phyloP scores from a whole-genome alignment of 2,797 vertebrate genomes.

The Centropyge bicolor region DNA sequence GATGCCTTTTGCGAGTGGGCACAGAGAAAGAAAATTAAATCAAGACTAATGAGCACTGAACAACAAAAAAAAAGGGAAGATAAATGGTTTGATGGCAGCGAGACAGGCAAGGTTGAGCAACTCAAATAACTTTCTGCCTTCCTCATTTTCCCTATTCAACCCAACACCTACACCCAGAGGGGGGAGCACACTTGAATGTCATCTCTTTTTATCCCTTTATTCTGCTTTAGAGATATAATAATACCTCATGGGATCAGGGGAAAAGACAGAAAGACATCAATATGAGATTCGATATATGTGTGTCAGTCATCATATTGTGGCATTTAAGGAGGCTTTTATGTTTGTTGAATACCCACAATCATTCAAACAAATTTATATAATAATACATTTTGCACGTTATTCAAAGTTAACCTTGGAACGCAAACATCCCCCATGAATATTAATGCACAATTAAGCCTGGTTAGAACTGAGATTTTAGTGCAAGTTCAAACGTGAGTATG shows the following conservation, averaged over 20 bases:
- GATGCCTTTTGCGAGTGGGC: conserved; percentile 67
- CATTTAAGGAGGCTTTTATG: not conserved
- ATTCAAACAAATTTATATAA: not conserved
- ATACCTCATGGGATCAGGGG: not conserved
- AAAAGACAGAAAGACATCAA: not conserved
- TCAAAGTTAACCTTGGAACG: not conserved
- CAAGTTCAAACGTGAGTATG: not conserved
- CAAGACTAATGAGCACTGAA: conserved; percentile 82
- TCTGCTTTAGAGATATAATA: conserved; percentile 19
- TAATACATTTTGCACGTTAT: not conserved
- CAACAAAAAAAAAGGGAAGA: conserved; percentile 77
- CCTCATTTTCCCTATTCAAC: conserved; percentile 64
- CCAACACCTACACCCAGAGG: conserved; percentile 42
- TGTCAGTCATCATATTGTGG: not conserved
- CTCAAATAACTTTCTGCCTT: conserved; percentile 71
- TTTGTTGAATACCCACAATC: not conserved
- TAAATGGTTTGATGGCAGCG: conserved; percentile 75
- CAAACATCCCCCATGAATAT: not conserved
- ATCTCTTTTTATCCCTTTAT: not conserved
- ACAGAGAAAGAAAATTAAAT: conserved; percentile 77
- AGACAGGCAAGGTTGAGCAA: conserved; percentile 73
- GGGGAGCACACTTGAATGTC: conserved; percentile 18
- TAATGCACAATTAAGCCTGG: not conserved
- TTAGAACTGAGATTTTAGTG: not conserved
- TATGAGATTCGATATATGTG: not conserved